Evolutionary conservation across 2,888 invertebrate genomes (phyloP).

Genomic region (Zaprionus bogoriensis): DNA sequence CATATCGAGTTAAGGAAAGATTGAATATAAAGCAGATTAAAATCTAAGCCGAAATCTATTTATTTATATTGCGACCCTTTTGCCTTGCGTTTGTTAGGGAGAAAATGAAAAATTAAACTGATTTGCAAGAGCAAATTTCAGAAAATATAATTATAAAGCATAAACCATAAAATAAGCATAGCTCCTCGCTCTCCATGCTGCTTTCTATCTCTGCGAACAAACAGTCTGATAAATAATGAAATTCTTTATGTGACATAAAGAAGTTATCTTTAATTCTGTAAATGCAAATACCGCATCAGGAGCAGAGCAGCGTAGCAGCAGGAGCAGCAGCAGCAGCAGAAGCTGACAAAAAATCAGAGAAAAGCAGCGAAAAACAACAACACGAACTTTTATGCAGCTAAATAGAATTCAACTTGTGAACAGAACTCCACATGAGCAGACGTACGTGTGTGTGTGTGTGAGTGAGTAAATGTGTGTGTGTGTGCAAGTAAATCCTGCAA

Average conservation of each 20-base stretch:
- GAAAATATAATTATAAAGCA: background rate
- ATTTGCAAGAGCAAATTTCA: background rate
- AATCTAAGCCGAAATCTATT: too few relatives aligned
- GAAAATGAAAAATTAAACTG: background rate
- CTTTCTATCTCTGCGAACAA: background rate
- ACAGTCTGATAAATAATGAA: constrained; percentile 30
- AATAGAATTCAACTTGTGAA: constrained; percentile 67
- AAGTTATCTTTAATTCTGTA: constrained; percentile 37
- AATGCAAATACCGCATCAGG: constrained; percentile 56
- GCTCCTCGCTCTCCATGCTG: too few relatives aligned
- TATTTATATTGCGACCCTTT: too few relatives aligned
- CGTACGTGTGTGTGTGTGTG: background rate
- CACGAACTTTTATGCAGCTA: constrained; percentile 31
- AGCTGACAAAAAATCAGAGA: constrained; percentile 34
- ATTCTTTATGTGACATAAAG: constrained; percentile 41
- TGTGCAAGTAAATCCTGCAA: constrained; percentile 23
- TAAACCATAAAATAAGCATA: background rate
- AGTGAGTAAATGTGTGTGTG: too few relatives aligned
- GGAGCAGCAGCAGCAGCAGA: constrained; percentile 6
- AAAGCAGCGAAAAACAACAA: constrained; percentile 24
- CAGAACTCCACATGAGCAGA: constrained; percentile 38
- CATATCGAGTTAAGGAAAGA: too few relatives aligned
- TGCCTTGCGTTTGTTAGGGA: too few relatives aligned
- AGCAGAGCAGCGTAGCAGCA: constrained; percentile 30
- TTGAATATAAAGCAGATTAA: too few relatives aligned